Percentiles rank a stretch among this genome's conserved stretches.
Evolutionary conservation across 2,797 vertebrate species (phyloP).

Genomic region (Darevskia mixta): DNA sequence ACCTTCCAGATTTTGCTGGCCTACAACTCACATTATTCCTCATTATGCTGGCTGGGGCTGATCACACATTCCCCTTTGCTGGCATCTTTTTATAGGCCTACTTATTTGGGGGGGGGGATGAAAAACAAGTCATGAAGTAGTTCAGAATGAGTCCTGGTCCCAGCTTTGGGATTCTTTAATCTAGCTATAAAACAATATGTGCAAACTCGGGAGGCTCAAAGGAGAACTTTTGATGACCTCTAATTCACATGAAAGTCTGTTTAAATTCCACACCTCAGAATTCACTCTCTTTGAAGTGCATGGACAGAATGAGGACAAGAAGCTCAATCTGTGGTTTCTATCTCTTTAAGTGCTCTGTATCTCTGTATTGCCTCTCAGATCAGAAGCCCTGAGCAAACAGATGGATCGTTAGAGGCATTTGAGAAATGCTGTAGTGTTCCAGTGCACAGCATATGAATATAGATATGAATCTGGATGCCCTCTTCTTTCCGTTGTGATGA

Average conservation of each 20-base stretch:
- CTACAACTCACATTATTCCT: no score
- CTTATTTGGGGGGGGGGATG: neutral
- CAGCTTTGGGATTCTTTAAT: neutral
- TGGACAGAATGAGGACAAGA: neutral
- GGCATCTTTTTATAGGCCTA: neutral
- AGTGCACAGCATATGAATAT: neutral
- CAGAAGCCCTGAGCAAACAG: conserved; percentile 23
- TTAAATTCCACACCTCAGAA: neutral
- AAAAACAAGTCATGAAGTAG: neutral
- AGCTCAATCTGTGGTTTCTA: neutral
- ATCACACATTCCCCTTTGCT: neutral
- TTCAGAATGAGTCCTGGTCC: neutral
- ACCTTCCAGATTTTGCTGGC: no score
- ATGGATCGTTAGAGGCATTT: neutral
- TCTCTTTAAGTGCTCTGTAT: neutral
- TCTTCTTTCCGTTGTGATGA: neutral
- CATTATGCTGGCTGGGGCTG: no score
- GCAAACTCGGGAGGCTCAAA: neutral
- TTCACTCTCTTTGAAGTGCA: conserved; percentile 24
- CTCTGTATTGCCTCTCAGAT: neutral
- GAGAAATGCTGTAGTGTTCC: neutral
- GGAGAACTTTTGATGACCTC: conserved; percentile 29
- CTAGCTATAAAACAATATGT: neutral
- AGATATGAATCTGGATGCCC: neutral
- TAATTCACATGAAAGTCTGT: conserved; percentile 11